These are phyloP conservation scores for Drosophila kurseongensis DNA, from an alignment of 1,140 invertebrate genomes.

Conservation along the genomic window DNA sequence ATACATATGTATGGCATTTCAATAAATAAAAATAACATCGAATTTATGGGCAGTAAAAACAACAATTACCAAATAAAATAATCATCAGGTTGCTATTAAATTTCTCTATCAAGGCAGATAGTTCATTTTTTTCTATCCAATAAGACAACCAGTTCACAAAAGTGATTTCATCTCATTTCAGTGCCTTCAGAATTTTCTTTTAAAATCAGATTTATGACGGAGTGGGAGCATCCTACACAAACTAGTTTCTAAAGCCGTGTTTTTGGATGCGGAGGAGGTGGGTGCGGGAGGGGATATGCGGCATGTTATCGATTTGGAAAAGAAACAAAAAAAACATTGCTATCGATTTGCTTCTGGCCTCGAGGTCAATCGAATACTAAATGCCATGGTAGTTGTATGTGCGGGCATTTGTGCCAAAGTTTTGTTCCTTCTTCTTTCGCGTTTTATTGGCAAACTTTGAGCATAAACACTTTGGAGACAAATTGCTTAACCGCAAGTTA, in stretches of 20 bases:
- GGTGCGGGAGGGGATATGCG: constrained; percentile 2
- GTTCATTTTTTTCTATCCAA: background rate
- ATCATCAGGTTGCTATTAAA: no score
- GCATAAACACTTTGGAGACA: constrained; percentile 63
- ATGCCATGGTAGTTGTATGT: constrained; percentile 37
- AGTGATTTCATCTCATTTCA: background rate
- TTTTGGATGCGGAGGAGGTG: background rate
- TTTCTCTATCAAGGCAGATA: no score
- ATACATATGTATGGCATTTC: no score
- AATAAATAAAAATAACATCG: background rate
- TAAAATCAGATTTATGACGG: background rate
- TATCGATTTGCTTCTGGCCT: constrained; percentile 58
- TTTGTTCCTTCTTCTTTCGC: constrained; percentile 35
- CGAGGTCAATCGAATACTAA: constrained; percentile 59
- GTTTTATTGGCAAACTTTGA: constrained; percentile 56
- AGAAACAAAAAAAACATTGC: constrained; percentile 30
- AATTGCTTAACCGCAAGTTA: constrained; percentile 51
- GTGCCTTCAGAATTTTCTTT: background rate
- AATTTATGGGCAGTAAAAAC: background rate
- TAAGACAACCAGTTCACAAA: background rate
- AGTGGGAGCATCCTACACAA: constrained; percentile 5
- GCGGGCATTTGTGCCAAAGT: constrained; percentile 37
- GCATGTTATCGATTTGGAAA: constrained; percentile 44
- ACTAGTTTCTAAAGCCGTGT: constrained; percentile 1
- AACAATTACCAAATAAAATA: no score